Base-by-base conservation (phyloP, 2,888 invertebrate species). In the Epirrhoe tristata region DNA sequence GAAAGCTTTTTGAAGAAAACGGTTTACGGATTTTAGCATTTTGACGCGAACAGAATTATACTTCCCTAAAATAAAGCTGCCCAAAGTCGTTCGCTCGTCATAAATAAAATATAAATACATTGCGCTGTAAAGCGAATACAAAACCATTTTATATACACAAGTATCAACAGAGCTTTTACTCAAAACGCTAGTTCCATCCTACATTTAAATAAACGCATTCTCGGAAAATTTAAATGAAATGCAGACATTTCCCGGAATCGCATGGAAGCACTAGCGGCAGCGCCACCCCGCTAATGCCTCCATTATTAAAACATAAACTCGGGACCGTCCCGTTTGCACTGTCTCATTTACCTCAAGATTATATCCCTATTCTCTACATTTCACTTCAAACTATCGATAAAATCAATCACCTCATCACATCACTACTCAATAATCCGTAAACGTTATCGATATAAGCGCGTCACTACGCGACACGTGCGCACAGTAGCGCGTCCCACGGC, bases 251-350 rank as follows among this genome's bases (percentile, higher is more conserved):
- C 46, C 64, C 61, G 53, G 63, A 65, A 63, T 63, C 63, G 51
- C 32, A 62, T 56, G 69, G 67, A 61, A 56, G 62, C 69, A 67
- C 61, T 66, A 71, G 64, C 51, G 55, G 72, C 76, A 24, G 24
- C 39, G 74, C 78, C 77, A 74, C 81, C 74, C 70, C 75, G 77
- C 77, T 80, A 82, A 84, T 83, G 82, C 84, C 80, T 80, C 82
- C 81, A 87, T 87, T 85, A 87, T 85, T 85, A 86, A 87, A 86
- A 84, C 86, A 85, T 85, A 87, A 87, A 85, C 82, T 59, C 59
- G 60, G 48, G 50, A 48, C 63, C 64, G 72, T 43, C 54, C 61
- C 69, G 69, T 60, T 60, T 66, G 39, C 60, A 69, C 50, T 16
- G 53, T 63, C 64, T 54, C 56, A n/a, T 57, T 64, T 50, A 39